Base-by-base conservation (phyloP, 1,140 invertebrate genomes). In the Hesperophylax magnus region DNA sequence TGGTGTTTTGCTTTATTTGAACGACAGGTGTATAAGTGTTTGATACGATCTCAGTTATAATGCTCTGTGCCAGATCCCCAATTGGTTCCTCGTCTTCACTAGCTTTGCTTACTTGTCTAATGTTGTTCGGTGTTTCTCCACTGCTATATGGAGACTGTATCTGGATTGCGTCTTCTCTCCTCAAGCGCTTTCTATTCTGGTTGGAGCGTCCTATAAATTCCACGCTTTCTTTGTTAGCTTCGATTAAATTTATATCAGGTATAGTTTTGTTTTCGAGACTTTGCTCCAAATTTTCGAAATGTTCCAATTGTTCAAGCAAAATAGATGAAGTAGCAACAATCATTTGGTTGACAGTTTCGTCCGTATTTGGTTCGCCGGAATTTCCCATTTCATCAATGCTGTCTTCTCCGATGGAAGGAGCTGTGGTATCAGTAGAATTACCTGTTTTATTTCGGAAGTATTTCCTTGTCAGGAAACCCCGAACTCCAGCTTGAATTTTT, bases 391-490 rank as follows among this genome's bases (percentile, higher is more conserved):
- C 82, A 47, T 84, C 82, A 2, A 84, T 81, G 31, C 82, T 84
- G 47, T 84, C 80, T 80, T 84, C 82, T n/a, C 82, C 82, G 9
- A 84, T 84, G 14, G 82, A 84, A 7, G 82, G 82, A 53, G 82
- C 82, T 20, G 82, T 84, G 22, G 82, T 84, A 34, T 84, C 82
- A 1, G 82, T 63, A 20, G 80, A 81, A 60, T 81, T 84, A 17
- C 76, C 76, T 3, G 80, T 84, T 80, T 77, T 84, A 53, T 78
- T 81, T 75, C 80, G 82, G 54, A 81, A 77, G 74, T 80, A 79
- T 80, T 81, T 84, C 58, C 82, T 84, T 31, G 82, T 84, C 22
- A 84, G 60, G 67, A 77, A 84, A 4, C 82, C 82, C 15, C 82
- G 34, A 15, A 84, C 82, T 18, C 77, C 78, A n/a, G 82, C 82